A percentile compares a stretch with the other conserved stretches of the same genome.
Conservation (phyloP, 2,113 vertebrate species). For the Scomber colias region DNA sequence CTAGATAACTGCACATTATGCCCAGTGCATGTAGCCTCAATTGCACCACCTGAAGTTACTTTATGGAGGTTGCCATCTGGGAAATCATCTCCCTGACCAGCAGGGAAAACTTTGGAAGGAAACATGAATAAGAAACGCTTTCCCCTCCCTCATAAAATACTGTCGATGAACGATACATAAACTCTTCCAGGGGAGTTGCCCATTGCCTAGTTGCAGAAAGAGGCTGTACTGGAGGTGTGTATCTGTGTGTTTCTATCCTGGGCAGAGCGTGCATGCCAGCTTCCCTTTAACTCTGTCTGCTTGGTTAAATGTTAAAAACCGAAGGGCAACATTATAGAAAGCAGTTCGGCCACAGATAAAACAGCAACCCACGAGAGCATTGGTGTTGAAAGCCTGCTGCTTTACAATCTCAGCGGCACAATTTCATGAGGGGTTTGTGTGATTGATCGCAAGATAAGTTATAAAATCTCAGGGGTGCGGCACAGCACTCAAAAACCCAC, state of each 20-base stretch:
- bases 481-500: constrained; percentile 27
- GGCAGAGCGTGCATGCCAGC: not conserved
- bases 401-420: constrained; percentile 17
- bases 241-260: constrained; percentile 21
- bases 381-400: constrained; percentile 31
- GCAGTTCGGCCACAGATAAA: constrained; percentile 24
- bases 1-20: constrained; percentile 33
- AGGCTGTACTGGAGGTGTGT: not conserved
- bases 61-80: constrained; percentile 67
- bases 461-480: constrained; percentile 19
- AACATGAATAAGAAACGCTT: constrained; percentile 53
- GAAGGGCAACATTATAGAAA: constrained; percentile 3
- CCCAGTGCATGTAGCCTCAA: constrained; percentile 28
- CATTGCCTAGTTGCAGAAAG: constrained; percentile 1
- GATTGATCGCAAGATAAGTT: constrained; percentile 51
- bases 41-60: constrained; percentile 59
- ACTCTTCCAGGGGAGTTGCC: constrained; percentile 31
- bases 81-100: constrained; percentile 65
- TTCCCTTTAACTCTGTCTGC: not conserved
- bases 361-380: constrained; percentile 19
- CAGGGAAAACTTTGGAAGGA: constrained; percentile 54
- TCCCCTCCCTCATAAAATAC: constrained; percentile 63
- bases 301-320: constrained; percentile 8
- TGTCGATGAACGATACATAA: constrained; percentile 48
- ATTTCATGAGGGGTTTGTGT: constrained; percentile 34